Evolutionary conservation across 2,888 invertebrate genomes (phyloP).

Genomic region (Nipponacmea schrenckii): DNA sequence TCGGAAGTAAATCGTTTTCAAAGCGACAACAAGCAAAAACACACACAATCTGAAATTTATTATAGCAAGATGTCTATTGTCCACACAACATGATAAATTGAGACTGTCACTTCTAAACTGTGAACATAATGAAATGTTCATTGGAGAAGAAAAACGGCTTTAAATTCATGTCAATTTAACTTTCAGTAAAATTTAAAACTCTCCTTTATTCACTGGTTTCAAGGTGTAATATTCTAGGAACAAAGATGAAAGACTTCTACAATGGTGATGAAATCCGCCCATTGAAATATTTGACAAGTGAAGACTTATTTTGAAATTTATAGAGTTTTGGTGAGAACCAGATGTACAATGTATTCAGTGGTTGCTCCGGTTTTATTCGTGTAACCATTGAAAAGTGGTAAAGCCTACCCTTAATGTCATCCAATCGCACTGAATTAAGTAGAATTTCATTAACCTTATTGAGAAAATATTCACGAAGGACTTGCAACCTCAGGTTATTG

Average conservation of each 20-base stretch:
- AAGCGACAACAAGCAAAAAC: background rate
- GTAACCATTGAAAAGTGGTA: no score
- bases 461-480: background rate
- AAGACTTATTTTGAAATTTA: background rate
- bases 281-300: background rate
- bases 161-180: slow-evolving; percentile 12
- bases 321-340: background rate
- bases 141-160: slow-evolving; percentile 12
- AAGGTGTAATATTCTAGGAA: background rate
- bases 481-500: no score
- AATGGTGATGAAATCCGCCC: background rate
- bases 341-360: background rate
- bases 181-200: slow-evolving; percentile 6
- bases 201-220: background rate
- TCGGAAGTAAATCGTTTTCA: slow-evolving; percentile 1
- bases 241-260: background rate
- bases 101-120: slow-evolving; percentile 13
- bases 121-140: slow-evolving; percentile 21
- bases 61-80: background rate
- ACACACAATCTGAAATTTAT: slow-evolving; percentile 7
- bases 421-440: background rate
- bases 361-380: no score
- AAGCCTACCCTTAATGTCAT: background rate
- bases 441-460: slow-evolving; percentile 1
- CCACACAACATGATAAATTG: slow-evolving; percentile 15